Base-by-base conservation (phyloP, 2,888 invertebrate genomes). In the Nomada fucata region DNA sequence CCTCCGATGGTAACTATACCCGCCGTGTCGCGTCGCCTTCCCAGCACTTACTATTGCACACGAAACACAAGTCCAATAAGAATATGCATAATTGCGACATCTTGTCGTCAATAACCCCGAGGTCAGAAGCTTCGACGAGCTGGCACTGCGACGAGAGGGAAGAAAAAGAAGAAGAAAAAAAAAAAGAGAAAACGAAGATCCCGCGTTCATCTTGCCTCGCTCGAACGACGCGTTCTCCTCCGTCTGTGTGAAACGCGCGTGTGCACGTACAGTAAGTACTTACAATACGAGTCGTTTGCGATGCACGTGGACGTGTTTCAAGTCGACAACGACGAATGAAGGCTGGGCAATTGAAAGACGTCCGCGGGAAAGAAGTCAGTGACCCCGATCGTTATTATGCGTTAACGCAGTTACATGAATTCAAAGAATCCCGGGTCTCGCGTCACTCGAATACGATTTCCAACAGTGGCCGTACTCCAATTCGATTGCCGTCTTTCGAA, bases 261-360 rank as follows among this genome's bases (percentile, higher is more conserved):
- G 36, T 36, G 36, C 1, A 5, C 7, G 36, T 47, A 47, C 47
- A n/a, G n/a, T 4, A 26, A 2, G 4, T 4, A 36, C 2, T 10
- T 20, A 15, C 11, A 36, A 52, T 26, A n/a, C 10, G 47, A 20
- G 26, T 69, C 26, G 42, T 63, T 78, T 18, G 23, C 72, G 55
- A 60, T 57, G 44, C 42, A 23, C 71, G 63, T 67, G 59, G 23
- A 23, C 61, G 13, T 20, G 60, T 57, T 23, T 67, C 61, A 47
- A 20, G n/a, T 29, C 55, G 67, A 44, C 63, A 50, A 65, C 52
- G 67, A 50, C n/a, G 52, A 69, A 63, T 42, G 29, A 42, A 18
- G 18, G 57, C 36, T 47, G 11, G 29, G 52, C 80, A 80, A 80
- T 80, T 74, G 80, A 57, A 55, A 55, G 50, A 64, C 57, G 65